Evolutionary conservation across 2,113 vertebrate genomes (phyloP), one percentile per base, ranked within the genome.

Genomic region (Axis porcinus): DNA sequence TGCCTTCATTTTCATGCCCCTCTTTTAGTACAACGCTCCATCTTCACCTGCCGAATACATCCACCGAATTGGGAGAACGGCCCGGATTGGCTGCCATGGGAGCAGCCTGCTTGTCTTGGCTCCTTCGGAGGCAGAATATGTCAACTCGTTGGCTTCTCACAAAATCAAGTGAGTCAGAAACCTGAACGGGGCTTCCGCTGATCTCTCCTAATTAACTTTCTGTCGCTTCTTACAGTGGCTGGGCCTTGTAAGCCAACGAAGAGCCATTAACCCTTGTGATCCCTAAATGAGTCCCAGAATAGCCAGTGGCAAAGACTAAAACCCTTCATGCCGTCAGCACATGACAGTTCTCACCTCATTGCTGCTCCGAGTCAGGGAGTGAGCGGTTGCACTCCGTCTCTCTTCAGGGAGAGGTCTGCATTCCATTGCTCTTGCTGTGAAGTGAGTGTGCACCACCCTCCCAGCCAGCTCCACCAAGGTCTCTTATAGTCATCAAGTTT

Each of bases 81-180:
- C 99, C 92, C 99, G 99, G 47, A 99, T 99, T 25, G 99, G 99
- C 97, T 99, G 98, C 81, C 97, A 25, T 88, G 99, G 99, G 97
- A 99, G 97, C 99, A 99, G 99, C 98, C 99, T 99, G 98, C 99
- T 99, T 96, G 99, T 99, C 98, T 99, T 99, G 98, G 99, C 99
- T 1, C 99, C 99, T 33, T 99, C 99, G 0, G 99, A 99, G 99
- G 99, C 99, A 5, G 98, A 97, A 98, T 99, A 99, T 98, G 98
- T 99, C 98, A 98, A 98, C 84, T 99, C 99, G 95, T 98, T 99
- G 99, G 99, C 99, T 99, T 99, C 99, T 98, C 99, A 99, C 99
- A 99, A 99, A 99, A 99, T 99, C 99, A 99, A 99, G 99, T 99
- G 97, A 99, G 99, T 99, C 99, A 99, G 98, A 99, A 98, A 98